Base-by-base conservation (phyloP, 2,113 vertebrate genomes). In the Lasiurus cinereus region DNA sequence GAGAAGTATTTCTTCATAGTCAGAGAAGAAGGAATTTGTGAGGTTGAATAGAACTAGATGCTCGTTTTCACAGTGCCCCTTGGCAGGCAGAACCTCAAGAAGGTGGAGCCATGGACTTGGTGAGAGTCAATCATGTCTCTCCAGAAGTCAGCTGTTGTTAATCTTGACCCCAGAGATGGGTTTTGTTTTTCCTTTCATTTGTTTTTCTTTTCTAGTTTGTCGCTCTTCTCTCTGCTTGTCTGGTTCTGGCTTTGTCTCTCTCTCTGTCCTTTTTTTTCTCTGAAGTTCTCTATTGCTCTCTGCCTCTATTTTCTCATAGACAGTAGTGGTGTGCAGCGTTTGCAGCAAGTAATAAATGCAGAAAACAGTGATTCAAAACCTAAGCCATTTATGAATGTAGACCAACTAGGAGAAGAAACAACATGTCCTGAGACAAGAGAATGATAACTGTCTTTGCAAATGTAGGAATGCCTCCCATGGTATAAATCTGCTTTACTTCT, bases 311-410 rank as follows among this genome's bases (percentile, higher is more conserved):
- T 90, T 36, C 50, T 84, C 66, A 39, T n/a, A n/a, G 78, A 72
- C 13, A 0, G 54, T 93, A 74, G 62, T 85, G 19, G 64, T 83
- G 31, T n/a, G 9, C 39, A 76, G 1, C 39, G n/a, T 80, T 77
- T 84, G 27, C 16, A 92, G 62, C 59, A 92, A 70, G 50, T 91
- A 59, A 31, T 86, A 79, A 83, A 90, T 77, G 54, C 79, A 87
- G 46, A 39, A 94, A 72, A 67, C 31, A 90, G 21, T 73, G n/a
- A 67, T 74, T 92, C 29, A 80, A 46, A 94, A 79, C 43, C 62
- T 66, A 48, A 79, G n/a, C 43, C 21, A 76, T 33, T 92, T 90
- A n/a, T 14, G 16, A 82, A 39, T 52, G 36, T 13, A 77, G 24
- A 74, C 54, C 46, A 84, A 21, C 52, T 84, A 72, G 24, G 29